Percentiles rank a stretch among this genome's conserved stretches.
phyloP scores from a whole-genome alignment of 2,888 invertebrate species.

The Eugnorisma glareosa region DNA sequence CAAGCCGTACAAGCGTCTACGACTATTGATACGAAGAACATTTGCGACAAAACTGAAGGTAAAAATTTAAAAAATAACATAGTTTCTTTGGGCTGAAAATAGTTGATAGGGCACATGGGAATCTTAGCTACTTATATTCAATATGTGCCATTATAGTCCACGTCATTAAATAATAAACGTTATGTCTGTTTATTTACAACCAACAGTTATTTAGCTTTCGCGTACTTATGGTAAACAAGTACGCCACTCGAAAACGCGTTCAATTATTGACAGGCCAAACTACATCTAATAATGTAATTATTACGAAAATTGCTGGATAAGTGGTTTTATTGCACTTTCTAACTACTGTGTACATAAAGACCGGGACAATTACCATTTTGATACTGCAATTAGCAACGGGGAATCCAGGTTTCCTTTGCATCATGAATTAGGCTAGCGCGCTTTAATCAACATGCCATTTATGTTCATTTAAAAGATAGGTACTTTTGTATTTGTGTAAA shows the following conservation, averaged over 20 bases:
- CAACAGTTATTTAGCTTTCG: constrained; percentile 5
- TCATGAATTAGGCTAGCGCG: constrained; percentile 23
- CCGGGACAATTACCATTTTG: constrained; percentile 82
- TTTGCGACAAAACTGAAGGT: not conserved
- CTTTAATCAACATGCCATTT: constrained; percentile 36
- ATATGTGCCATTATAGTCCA: not conserved
- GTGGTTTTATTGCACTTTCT: constrained; percentile 24
- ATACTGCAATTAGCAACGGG: constrained; percentile 86
- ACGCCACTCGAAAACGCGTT: constrained; percentile 16
- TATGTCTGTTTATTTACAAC: not conserved
- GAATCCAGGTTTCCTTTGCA: constrained; percentile 87
- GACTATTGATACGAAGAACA: not conserved
- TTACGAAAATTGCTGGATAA: not conserved
- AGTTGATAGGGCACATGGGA: not conserved
- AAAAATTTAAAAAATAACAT: constrained; percentile 4
- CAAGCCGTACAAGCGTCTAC: not conserved
- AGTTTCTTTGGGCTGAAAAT: not conserved
- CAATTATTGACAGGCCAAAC: not conserved
- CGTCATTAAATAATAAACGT: not conserved
- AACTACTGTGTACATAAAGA: constrained; percentile 4
- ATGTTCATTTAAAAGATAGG: constrained; percentile 8
- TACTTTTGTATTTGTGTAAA: constrained; percentile 24
- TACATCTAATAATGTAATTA: not conserved
- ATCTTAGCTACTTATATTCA: not conserved
- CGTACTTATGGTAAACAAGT: not conserved